Percentiles rank a stretch among this genome's conserved stretches.
These are phyloP conservation scores for Acanthurus leucopareius DNA, from an alignment of 2,797 vertebrate species.

Conservation along the genomic window DNA sequence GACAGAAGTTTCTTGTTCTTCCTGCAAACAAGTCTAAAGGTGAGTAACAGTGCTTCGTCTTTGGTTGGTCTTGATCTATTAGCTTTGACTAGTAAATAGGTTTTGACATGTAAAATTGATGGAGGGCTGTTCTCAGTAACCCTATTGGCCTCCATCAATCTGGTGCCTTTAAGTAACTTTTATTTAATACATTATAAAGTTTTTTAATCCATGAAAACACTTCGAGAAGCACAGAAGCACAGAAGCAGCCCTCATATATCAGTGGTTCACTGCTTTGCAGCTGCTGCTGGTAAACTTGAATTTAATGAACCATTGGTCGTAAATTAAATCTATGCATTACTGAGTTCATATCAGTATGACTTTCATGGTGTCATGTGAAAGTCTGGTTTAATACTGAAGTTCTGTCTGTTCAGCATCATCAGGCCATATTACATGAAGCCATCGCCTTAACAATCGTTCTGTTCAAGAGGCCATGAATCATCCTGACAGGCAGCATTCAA, in stretches of 20 bases:
- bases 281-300: not conserved
- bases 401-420: constrained; percentile 25
- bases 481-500: constrained; percentile 36
- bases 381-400: constrained; percentile 8
- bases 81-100: constrained; percentile 4
- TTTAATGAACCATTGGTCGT: not conserved
- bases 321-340: not conserved
- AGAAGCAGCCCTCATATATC: not conserved
- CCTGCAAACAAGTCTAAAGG: too few species aligned
- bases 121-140: not conserved
- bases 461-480: constrained; percentile 52
- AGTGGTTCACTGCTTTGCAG: not conserved
- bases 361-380: constrained; percentile 17
- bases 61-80: too few species aligned
- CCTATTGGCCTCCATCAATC: not conserved
- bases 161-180: not conserved
- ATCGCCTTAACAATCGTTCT: constrained; percentile 23
- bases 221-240: not conserved
- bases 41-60: too few species aligned
- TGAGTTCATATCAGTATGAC: not conserved
- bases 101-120: constrained; percentile 9
- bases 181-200: not conserved
- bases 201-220: constrained; percentile 4
- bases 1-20: too few species aligned
- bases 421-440: not conserved